phyloP scores from a whole-genome alignment of 2,888 invertebrate genomes.

The Diarsia brunnea region DNA sequence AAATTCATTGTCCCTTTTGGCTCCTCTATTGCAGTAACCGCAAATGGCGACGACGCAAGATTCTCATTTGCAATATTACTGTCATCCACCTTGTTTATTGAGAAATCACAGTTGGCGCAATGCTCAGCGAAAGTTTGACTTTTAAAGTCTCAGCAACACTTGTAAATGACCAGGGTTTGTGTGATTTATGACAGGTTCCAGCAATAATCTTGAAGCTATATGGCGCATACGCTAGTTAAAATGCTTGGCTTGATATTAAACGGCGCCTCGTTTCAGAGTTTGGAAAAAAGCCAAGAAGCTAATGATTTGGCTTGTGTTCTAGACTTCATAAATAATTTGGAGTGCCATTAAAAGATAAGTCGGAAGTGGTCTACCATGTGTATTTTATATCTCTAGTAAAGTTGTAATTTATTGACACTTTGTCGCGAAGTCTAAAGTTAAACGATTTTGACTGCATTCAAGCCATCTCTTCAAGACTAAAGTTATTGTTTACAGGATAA shows the following conservation, averaged over 20 bases:
- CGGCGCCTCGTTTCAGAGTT: constrained; percentile 14
- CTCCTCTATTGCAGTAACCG: constrained; percentile 17
- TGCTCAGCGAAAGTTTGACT: constrained; percentile 42
- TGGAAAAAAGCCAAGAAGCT: constrained; percentile 44
- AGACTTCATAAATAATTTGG: constrained; percentile 32
- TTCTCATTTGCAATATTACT: constrained; percentile 47
- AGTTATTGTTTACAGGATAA: too few species aligned
- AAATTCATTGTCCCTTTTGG: constrained; percentile 30
- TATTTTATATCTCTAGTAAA: neutral
- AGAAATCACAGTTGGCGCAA: constrained; percentile 47
- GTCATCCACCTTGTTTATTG: constrained; percentile 54
- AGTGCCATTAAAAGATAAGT: neutral
- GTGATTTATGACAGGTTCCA: constrained; percentile 14
- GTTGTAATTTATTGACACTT: neutral
- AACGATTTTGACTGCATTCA: neutral
- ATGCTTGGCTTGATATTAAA: constrained; percentile 24
- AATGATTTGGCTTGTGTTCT: constrained; percentile 26
- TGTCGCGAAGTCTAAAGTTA: neutral
- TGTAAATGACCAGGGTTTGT: constrained; percentile 25
- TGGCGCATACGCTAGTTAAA: constrained; percentile 8
- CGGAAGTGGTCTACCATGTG: neutral
- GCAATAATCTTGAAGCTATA: constrained; percentile 8
- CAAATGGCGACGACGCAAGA: constrained; percentile 50
- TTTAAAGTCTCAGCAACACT: constrained; percentile 51
- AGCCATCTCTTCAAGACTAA: neutral